Base-by-base conservation (phyloP, 2,888 invertebrate species). In the Pollenia griseotomentosa region DNA sequence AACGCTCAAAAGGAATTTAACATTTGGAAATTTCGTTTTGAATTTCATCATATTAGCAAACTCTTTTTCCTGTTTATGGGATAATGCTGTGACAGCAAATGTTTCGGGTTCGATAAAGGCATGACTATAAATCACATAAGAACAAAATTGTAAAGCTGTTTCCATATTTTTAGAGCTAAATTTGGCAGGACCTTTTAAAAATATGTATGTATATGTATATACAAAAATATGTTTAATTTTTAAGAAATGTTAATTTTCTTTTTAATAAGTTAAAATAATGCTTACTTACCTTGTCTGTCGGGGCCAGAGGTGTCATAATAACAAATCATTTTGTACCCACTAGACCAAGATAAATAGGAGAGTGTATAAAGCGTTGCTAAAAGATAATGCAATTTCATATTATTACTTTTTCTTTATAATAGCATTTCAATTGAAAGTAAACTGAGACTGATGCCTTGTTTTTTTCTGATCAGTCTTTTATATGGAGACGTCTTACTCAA, bases 71-170 rank as follows among this genome's bases (percentile, higher is more conserved):
- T 85, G 97, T 93, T 90, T 95, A 94, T 88, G 96, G 96, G 90
- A 97, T 96, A 57, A 97, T 93, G 0, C 97, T 95, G 33, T 95
- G 93, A 89, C 96, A 94, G 92, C 96, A 96, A 93, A 95, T 82
- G 95, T 96, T 46, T 95, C 95, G 12, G 95, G 94, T 87, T 96
- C 95, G 66, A 97, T 94, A 40, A 96, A 97, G 48, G 96, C 96
- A 91, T 95, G 96, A 33, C 97, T 97, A 91, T 97, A 97, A n/a
- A 97, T 94, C 88, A 97, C 92, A 92, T 97, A 97, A 0, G 96
- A 96, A 93, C 97, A 97, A 93, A 96, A 96, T 16, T 96, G 94
- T 10, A 97, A 92, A 0, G 96, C 97, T 0, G 96, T 95, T 87
- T 96, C 96, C 91, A 97, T 91, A 92, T 97, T 97, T 57, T 94